Evolutionary conservation across 2,113 vertebrate species (phyloP).

Genomic region (Formicarius rufipectus): DNA sequence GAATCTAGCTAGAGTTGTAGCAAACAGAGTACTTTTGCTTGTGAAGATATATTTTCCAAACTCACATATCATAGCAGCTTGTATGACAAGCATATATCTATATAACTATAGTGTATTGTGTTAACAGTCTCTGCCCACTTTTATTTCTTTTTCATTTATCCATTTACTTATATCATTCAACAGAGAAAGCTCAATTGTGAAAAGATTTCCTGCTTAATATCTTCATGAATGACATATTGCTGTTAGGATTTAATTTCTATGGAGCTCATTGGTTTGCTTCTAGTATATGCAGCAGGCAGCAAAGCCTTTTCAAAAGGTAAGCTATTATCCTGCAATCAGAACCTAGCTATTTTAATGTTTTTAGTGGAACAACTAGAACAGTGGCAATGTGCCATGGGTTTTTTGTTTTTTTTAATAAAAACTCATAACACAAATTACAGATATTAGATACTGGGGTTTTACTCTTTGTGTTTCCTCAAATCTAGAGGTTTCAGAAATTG

Average conservation of each 20-base stretch:
- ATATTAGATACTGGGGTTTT: background rate
- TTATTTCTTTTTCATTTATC: background rate
- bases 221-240: background rate
- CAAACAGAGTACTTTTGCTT: background rate
- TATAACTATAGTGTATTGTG: background rate
- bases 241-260: background rate
- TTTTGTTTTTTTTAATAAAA: background rate
- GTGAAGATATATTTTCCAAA: background rate
- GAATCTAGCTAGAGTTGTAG: background rate
- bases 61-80: background rate
- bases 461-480: background rate
- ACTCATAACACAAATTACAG: background rate
- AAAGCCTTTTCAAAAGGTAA: background rate
- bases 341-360: background rate
- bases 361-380: background rate
- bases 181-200: background rate
- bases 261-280: background rate
- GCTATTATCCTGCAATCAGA: background rate
- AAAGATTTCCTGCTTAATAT: background rate
- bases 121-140: background rate
- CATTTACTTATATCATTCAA: background rate
- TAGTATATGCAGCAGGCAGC: background rate
- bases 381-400: background rate
- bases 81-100: background rate
- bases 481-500: background rate